phyloP scores from a whole-genome alignment of 2,113 vertebrate genomes.

The Indri indri region DNA sequence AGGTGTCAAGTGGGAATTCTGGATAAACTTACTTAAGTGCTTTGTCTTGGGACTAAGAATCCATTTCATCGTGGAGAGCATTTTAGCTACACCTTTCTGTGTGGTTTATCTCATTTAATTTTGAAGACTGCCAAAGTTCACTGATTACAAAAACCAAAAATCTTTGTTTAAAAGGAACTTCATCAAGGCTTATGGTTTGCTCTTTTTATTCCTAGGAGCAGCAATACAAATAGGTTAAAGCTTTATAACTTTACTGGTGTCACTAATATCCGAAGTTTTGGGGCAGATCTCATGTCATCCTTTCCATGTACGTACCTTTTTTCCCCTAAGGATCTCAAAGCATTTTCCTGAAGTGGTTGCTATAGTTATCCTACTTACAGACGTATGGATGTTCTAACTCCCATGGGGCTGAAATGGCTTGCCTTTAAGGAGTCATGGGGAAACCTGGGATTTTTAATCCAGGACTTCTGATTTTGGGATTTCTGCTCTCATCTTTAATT shows the following conservation, averaged over 20 bases:
- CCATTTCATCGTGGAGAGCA: not conserved
- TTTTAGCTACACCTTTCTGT: not conserved
- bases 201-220: not conserved
- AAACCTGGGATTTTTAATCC: not conserved
- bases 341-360: not conserved
- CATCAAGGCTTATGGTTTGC: not conserved
- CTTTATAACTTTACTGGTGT: not conserved
- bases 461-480: not conserved
- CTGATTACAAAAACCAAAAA: not conserved
- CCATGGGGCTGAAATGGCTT: not conserved
- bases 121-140: not conserved
- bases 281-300: not conserved
- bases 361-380: not conserved
- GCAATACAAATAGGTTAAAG: not conserved
- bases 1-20: not conserved
- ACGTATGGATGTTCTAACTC: not conserved
- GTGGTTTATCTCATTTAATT: not conserved
- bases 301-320: not conserved
- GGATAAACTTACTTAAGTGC: not conserved
- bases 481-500: not conserved
- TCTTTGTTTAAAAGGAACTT: not conserved
- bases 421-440: not conserved
- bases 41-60: not conserved
- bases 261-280: not conserved
- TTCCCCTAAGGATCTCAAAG: not conserved